Percentiles rank a stretch among this genome's conserved stretches.
phyloP scores from a whole-genome alignment of 2,113 vertebrate genomes.

The Melanerpes formicivorus region DNA sequence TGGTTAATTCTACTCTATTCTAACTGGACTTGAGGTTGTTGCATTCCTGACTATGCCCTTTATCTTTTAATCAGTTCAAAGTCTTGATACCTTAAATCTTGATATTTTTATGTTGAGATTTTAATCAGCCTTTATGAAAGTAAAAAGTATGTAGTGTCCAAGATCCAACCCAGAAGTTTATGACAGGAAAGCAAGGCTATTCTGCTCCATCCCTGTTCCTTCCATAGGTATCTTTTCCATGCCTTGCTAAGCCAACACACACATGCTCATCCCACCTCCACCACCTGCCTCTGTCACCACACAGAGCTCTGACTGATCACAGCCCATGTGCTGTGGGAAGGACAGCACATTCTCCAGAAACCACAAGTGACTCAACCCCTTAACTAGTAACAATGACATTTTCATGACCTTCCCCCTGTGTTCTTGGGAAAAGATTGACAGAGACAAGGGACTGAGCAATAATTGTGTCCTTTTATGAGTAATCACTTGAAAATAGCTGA shows the following conservation, averaged over 20 bases:
- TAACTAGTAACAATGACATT: not conserved
- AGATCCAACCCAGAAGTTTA: not conserved
- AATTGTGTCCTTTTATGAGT: not conserved
- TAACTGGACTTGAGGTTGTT: too few species aligned
- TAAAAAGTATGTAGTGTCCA: accelerated
- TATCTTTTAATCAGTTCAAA: too few species aligned
- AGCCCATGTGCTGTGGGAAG: not conserved
- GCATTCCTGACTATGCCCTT: too few species aligned
- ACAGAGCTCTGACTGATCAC: accelerated
- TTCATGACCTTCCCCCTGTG: not conserved
- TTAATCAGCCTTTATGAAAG: not conserved
- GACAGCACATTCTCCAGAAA: not conserved
- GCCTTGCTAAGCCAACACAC: not conserved
- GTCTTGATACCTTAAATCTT: too few species aligned
- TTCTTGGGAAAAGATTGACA: not conserved
- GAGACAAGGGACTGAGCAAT: not conserved
- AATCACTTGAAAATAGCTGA: not conserved
- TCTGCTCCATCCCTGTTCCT: not conserved
- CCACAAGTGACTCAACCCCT: not conserved
- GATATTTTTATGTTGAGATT: not conserved
- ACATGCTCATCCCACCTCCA: not conserved
- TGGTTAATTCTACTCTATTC: too few species aligned
- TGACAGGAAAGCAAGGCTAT: not conserved
- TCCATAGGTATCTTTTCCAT: not conserved
- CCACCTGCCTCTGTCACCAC: accelerated